Evolutionary conservation across 2,888 invertebrate species (phyloP), one percentile per base, ranked within the genome.

Genomic region (Orthonevra nobilis): DNA sequence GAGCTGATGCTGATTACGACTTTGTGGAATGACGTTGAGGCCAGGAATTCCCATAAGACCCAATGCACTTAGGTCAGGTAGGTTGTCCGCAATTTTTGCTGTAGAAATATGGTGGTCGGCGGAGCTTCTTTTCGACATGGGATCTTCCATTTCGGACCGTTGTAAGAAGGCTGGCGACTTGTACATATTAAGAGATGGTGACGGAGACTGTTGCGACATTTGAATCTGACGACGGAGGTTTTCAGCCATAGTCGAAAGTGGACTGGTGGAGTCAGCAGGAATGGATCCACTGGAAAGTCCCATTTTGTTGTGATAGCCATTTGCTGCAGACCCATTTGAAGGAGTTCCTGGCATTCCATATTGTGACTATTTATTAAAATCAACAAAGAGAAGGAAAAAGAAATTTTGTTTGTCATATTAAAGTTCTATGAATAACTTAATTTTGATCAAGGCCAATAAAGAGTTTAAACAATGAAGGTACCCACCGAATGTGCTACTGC

Each of bases 81-180:
- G 60, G 44, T 85, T 87, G 46, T 87, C 87, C 0, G 86, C 66
- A 58, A 34, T 85, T 84, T 12, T 86, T 81, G 1, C 86, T 81
- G 50, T 20, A 1, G 82, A 82, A 28, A 63, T 56, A 17, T 86
- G 86, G 60, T 86, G 86, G 2, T 86, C 85, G 28, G 84, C 83
- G 23, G 85, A 84, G 5, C 84, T 85, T 20, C 85, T 83, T 6
- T 87, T 87, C 6, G 87, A 85, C 12, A 86, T 85, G 50, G 87
- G 87, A 63, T 87, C 87, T 61, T 87, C 87, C 28, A 87, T 86
- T 81, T 87, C 87, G 9, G 87, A 87, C 15, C 87, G 84, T 36
- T 87, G 87, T 72, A 87, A 81, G 74, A 87, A 87, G 1, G 87
- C 87, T 23, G 87, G 87, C 0, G 87, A 86, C 82, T 87, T 87